Evolutionary conservation across 2,797 vertebrate genomes (phyloP).

Genomic region (Paratrypauchen microcephalus): DNA sequence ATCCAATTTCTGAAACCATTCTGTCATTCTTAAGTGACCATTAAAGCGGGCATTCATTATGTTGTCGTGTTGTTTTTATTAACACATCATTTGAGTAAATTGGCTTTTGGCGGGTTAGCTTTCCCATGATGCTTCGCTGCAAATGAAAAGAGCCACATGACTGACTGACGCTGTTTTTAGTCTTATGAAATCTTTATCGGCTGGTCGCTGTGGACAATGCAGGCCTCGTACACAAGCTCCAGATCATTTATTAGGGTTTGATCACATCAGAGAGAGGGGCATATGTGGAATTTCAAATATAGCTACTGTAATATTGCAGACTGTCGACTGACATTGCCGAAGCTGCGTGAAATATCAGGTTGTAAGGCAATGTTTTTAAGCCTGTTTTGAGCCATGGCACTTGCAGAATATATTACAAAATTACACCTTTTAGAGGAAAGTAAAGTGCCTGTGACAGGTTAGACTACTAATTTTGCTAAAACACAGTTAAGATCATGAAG

Average conservation of each 20-base stretch:
- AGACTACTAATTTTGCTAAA: no score
- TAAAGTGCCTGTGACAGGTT: no score
- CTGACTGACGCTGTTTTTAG: conserved; percentile 35
- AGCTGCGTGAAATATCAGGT: background rate
- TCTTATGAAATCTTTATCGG: conserved; percentile 52
- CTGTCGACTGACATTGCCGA: no score
- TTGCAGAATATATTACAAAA: no score
- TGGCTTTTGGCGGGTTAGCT: conserved; percentile 39
- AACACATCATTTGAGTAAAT: conserved; percentile 56
- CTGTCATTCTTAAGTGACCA: conserved; percentile 60
- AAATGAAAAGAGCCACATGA: conserved; percentile 51
- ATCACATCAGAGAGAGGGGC: conserved; percentile 21
- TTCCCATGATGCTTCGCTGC: conserved; percentile 37
- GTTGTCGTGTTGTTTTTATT: conserved; percentile 67
- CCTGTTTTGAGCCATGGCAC: no score
- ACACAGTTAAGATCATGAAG: no score
- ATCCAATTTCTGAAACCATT: conserved; percentile 53
- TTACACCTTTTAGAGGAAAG: no score
- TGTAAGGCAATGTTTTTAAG: background rate
- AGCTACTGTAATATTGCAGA: conserved; percentile 4
- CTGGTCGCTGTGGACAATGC: conserved; percentile 33
- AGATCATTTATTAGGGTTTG: conserved; percentile 33
- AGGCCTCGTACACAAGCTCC: conserved; percentile 42
- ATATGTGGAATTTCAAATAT: conserved; percentile 12
- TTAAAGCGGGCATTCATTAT: conserved; percentile 62